A percentile compares a stretch with the other conserved stretches of the same genome.
phyloP scores from a whole-genome alignment of 2,797 vertebrate genomes.

The Euthynnus affinis region DNA sequence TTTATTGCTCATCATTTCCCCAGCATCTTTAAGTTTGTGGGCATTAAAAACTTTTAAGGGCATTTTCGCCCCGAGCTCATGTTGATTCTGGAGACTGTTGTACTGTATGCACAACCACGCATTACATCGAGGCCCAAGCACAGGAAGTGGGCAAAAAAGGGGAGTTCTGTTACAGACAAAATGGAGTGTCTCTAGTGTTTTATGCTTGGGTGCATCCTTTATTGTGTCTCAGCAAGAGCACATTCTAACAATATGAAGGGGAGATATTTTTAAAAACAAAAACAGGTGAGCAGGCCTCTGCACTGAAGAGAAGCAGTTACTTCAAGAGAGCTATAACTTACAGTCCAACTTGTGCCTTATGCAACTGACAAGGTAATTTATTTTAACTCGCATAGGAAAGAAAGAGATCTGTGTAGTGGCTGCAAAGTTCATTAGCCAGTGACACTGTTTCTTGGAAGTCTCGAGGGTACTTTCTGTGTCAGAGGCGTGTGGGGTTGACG shows the following conservation, averaged over 20 bases:
- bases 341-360: constrained; percentile 32
- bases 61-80: background rate
- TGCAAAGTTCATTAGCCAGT: constrained; percentile 72
- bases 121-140: constrained; percentile 55
- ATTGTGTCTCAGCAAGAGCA: constrained; percentile 34
- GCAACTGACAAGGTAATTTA: constrained; percentile 55
- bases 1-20: background rate
- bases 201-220: constrained; percentile 35
- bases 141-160: constrained; percentile 82
- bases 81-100: constrained; percentile 9
- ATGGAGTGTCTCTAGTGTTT: constrained; percentile 49
- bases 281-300: constrained; percentile 33
- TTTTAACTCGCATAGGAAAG: constrained; percentile 64
- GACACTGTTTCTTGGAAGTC: constrained; percentile 69
- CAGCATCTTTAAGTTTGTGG: background rate
- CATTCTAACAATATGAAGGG: constrained; percentile 23
- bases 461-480: constrained; percentile 46
- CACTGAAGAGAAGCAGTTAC: constrained; percentile 30
- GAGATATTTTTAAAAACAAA: constrained; percentile 45
- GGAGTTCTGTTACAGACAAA: constrained; percentile 73
- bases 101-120: constrained; percentile 33
- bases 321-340: constrained; percentile 9
- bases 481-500: constrained; percentile 40
- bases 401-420: constrained; percentile 66
- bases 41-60: background rate